A percentile compares a stretch with the other conserved stretches of the same genome.
These are phyloP conservation scores for Aphelocoma californica DNA, from an alignment of 2,797 vertebrate species.

Conservation along the genomic window DNA sequence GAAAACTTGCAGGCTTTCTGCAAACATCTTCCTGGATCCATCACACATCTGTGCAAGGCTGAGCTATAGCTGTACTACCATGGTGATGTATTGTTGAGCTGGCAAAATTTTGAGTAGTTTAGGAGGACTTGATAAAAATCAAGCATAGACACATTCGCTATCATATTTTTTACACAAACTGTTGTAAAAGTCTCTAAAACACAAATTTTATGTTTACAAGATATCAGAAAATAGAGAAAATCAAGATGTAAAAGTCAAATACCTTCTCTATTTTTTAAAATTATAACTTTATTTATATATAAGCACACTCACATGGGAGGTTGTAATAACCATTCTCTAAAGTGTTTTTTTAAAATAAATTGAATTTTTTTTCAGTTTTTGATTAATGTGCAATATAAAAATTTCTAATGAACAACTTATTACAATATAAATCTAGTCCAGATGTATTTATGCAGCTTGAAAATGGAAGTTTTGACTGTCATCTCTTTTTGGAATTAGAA, in stretches of 20 bases:
- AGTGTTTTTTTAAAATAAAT: not conserved
- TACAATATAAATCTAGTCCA: not conserved
- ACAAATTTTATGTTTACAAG: not conserved
- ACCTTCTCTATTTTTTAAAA: not conserved
- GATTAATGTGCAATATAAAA: not conserved
- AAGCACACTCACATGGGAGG: not conserved
- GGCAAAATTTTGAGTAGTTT: not conserved
- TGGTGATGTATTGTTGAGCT: not conserved
- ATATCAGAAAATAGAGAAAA: not conserved
- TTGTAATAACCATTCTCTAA: not conserved
- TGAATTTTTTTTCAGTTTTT: not conserved
- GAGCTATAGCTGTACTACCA: not conserved
- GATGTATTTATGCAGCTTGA: not conserved
- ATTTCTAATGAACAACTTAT: constrained; percentile 8
- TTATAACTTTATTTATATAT: not conserved
- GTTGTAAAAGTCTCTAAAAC: not conserved
- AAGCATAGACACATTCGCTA: not conserved
- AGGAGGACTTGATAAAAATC: not conserved
- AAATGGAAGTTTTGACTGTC: constrained; percentile 14
- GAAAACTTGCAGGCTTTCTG: not conserved
- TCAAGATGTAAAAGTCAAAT: not conserved
- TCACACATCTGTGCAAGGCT: not conserved
- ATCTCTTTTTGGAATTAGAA: constrained; percentile 21
- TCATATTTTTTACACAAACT: not conserved
- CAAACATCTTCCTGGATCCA: not conserved